These are phyloP conservation scores for Rhodinocichla rosea DNA, from an alignment of 2,113 vertebrate genomes.

Conservation along the genomic window DNA sequence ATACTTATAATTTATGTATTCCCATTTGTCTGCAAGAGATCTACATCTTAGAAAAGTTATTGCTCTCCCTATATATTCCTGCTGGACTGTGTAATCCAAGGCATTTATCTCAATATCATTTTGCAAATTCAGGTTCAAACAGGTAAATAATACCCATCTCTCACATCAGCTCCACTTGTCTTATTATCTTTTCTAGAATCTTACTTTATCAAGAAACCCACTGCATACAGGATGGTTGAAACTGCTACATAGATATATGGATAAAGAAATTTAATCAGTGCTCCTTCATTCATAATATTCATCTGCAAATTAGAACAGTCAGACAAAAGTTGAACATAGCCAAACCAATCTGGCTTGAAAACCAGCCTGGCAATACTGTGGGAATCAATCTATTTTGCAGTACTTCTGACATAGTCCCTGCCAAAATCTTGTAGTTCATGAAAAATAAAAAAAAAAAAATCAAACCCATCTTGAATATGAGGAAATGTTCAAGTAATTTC, in stretches of 20 bases:
- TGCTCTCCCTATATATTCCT: neutral
- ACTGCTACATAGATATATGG: neutral
- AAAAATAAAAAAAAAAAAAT: neutral
- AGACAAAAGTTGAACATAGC: neutral
- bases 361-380: neutral
- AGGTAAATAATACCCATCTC: neutral
- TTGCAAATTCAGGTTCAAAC: neutral
- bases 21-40: neutral
- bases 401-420: neutral
- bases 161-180: neutral
- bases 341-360: neutral
- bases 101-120: neutral
- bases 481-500: neutral
- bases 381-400: neutral
- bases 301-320: neutral
- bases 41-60: neutral
- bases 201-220: neutral
- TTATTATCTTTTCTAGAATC: neutral
- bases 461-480: neutral
- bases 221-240: neutral
- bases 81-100: neutral
- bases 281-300: neutral
- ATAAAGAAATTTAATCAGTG: neutral
- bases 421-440: neutral
- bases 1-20: neutral